phyloP scores from a whole-genome alignment of 2,113 vertebrate species.

The Montifringilla adamsi region DNA sequence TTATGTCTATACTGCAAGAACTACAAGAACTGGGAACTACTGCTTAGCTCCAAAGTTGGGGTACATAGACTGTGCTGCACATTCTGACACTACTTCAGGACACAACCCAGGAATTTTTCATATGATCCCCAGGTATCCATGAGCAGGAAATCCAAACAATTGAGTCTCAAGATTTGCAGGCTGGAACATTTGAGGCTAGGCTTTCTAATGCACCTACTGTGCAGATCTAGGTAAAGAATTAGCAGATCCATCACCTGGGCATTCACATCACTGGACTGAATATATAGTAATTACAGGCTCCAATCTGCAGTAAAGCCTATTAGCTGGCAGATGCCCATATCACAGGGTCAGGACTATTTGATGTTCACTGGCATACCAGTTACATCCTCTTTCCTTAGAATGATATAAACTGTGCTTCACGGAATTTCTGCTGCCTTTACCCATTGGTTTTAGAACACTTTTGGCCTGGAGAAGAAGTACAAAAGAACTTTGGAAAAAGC shows the following conservation, averaged over 20 bases:
- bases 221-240: background rate
- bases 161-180: background rate
- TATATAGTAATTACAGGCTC: background rate
- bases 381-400: background rate
- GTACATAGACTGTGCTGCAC: rapidly evolving
- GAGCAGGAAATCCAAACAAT: background rate
- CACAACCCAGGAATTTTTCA: too few relatives aligned
- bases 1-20: background rate
- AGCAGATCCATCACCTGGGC: background rate
- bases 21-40: background rate
- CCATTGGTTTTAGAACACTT: background rate
- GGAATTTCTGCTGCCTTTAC: background rate
- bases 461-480: background rate
- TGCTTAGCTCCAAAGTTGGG: background rate
- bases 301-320: background rate
- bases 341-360: background rate
- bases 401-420: background rate
- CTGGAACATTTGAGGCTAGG: background rate
- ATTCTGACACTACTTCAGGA: background rate
- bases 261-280: background rate
- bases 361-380: background rate
- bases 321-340: background rate
- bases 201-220: background rate
- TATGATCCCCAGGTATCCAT: background rate
- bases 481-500: background rate